Conservation (phyloP, 23 tunicate species). For the Trididemnum miniatum region DNA sequence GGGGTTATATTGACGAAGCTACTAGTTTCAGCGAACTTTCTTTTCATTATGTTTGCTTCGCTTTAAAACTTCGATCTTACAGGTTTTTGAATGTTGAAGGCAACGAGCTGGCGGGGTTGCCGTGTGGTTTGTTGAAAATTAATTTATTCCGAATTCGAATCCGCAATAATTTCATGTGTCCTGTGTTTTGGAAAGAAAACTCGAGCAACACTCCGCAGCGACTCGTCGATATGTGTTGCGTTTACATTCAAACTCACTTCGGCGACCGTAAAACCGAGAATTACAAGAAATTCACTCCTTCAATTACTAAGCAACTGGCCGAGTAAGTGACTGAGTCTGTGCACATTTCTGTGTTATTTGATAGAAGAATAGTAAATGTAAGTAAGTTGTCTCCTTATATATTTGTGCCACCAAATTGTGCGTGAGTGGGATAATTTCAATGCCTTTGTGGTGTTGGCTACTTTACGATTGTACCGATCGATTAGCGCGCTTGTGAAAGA, state of each 20-base stretch:
- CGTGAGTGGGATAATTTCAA: too few species aligned
- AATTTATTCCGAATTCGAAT: conserved; percentile 70
- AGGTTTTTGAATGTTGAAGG: conserved; percentile 83
- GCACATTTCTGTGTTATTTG: too few species aligned
- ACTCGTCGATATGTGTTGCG: conserved; percentile 58
- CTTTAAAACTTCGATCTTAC: too few species aligned
- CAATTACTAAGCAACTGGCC: conserved; percentile 10
- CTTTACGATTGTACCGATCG: too few species aligned
- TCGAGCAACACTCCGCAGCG: conserved; percentile 85
- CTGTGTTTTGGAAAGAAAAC: conserved; percentile 87
- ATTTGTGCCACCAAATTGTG: too few species aligned
- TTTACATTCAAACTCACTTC: conserved; percentile 18
- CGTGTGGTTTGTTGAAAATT: conserved; percentile 66
- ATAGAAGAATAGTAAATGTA: too few species aligned
- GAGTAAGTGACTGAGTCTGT: neutral
- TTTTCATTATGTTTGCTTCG: too few species aligned
- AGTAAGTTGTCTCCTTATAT: too few species aligned
- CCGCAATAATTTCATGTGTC: conserved; percentile 84
- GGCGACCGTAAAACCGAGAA: conserved; percentile 29
- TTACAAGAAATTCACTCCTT: conserved; percentile 14
- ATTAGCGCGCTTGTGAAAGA: too few species aligned
- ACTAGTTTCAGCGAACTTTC: too few species aligned
- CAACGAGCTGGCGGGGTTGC: conserved; percentile 80
- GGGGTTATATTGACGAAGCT: too few species aligned
- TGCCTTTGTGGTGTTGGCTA: too few species aligned